Base-by-base conservation (phyloP, 2,797 vertebrate species). In the Peromyscus aztecus region DNA sequence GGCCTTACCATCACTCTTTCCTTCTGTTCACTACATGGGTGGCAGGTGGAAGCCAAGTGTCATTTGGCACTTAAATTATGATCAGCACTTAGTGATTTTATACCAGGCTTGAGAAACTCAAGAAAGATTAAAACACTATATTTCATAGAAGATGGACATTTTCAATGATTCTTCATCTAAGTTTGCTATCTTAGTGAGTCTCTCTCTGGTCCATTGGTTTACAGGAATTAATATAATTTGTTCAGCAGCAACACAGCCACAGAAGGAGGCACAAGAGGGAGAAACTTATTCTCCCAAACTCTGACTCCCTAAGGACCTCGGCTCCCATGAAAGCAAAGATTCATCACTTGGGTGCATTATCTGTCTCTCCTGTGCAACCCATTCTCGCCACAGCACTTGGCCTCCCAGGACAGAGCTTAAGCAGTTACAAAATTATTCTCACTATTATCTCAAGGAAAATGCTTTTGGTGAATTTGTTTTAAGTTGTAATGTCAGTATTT, bases 131-230 rank as follows among this genome's bases (percentile, higher is more conserved):
- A 76, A 87, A 65, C 27, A 40, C 49, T 78, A 43, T 49, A 75
- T 4, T 37, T 63, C 19, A 81, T 52, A 27, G 24, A 85, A 91
- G 76, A 67, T 43, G 12, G 63, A 75, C 83, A 31, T 17, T 61
- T 40, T 57, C 40, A 76, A 34, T 37, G 91, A 19, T 49, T 93
- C 40, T 61, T 86, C 46, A 82, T 81, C 78, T 71, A 13, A 85
- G 19, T 63, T 75, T 57, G 59, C 11, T 10, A 2, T 46, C 6
- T 82, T n/a, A 17, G 12, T 34, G 5, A 90, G 69, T 19, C 77
- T 92, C 75, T 84, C 34, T 89, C 69, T 92, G 52, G n/a, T 57
- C 23, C 55, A 40, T 94, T 89, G 55, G 11, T 63, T 95, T 92
- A 34, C 23, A 52, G 57, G 19, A 37, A 86, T 76, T 92, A 75